Percentiles rank a stretch among this genome's conserved stretches.
Conservation (phyloP, 2,888 invertebrate genomes). For the Dicycla oo region DNA sequence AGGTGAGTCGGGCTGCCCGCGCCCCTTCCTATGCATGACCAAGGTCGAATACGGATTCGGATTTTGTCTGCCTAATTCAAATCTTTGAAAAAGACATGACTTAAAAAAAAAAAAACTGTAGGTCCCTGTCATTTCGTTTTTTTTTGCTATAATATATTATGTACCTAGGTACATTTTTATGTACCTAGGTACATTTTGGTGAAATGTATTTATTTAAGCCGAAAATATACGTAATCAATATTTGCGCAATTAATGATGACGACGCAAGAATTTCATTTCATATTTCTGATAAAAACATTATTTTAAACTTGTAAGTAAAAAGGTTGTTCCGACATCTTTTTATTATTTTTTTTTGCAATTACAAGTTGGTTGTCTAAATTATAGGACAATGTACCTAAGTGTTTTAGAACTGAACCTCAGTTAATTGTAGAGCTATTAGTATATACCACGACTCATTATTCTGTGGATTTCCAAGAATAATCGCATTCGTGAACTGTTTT, state of each 20-base stretch:
- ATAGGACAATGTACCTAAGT: background rate
- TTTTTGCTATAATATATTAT: background rate
- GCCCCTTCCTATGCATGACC: slow-evolving; percentile 55
- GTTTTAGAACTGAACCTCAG: slow-evolving; percentile 1
- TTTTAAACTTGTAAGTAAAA: background rate
- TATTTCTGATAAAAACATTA: background rate
- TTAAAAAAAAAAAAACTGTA: background rate
- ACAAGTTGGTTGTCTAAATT: background rate
- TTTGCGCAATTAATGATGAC: background rate
- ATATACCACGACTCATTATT: slow-evolving; percentile 67
- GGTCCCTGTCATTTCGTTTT: background rate
- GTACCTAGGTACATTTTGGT: background rate
- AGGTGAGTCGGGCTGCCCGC: slow-evolving; percentile 31
- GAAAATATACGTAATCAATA: background rate
- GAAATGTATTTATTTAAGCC: background rate
- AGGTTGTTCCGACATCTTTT: background rate
- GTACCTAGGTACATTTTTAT: background rate
- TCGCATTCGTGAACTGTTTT: slow-evolving; percentile 78
- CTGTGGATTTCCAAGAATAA: slow-evolving; percentile 75
- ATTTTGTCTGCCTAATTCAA: slow-evolving; percentile 5
- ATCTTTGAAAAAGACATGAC: background rate
- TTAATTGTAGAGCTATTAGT: slow-evolving; percentile 63
- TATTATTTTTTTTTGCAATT: background rate
- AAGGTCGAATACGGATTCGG: slow-evolving; percentile 39
- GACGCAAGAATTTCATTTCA: background rate